Evolutionary conservation across 2,797 vertebrate species (phyloP), one percentile per base, ranked within the genome.

Genomic region (Sebastes cheni): DNA sequence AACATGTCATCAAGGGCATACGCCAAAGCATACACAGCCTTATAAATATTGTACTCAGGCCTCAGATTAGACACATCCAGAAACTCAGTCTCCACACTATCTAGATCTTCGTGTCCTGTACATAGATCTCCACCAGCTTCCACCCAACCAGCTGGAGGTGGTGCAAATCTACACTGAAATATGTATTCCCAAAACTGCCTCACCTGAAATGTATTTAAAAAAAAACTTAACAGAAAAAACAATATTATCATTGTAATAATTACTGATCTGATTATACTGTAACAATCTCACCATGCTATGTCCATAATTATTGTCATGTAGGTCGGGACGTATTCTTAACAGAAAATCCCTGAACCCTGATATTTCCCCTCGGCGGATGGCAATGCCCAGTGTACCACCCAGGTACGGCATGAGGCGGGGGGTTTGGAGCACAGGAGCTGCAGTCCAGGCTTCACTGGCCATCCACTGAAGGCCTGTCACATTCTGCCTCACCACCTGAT

Each of bases 351-450:
- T 39, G 22, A 95, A 88, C 0, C 92, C 93, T 25, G 86, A 42
- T 52, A 95, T 95, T 80, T 95, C 91, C 56, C 94, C 95, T 22
- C 89, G 81, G 1, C 92, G 88, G 23, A 95, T 94, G 29, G 94
- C 87, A 2, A 94, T 90, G 1, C 93, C 93, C 65, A 94, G 71
- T 1, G 92, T 93, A 12, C 94, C 86, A 23, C 85, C 76, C 54
- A 94, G 65, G 60, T 88, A 91, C 0, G 89, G 87, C 14, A 59
- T 85, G 6, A 91, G 52, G 0, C 29, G 61, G 2, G 84, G 78
- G 2, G 82, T 89, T 18, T 91, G 86, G 11, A 93, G 79, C 7
- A 81, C 84, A 12, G 39, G 27, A 50, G 82, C 79, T 18, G 77
- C 16, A 52, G 84, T 77, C 90, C 90, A 93, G 6, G 83, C 86